Base-by-base conservation (phyloP, 1,140 invertebrate genomes). In the Caenorhabditis inopinata region DNA sequence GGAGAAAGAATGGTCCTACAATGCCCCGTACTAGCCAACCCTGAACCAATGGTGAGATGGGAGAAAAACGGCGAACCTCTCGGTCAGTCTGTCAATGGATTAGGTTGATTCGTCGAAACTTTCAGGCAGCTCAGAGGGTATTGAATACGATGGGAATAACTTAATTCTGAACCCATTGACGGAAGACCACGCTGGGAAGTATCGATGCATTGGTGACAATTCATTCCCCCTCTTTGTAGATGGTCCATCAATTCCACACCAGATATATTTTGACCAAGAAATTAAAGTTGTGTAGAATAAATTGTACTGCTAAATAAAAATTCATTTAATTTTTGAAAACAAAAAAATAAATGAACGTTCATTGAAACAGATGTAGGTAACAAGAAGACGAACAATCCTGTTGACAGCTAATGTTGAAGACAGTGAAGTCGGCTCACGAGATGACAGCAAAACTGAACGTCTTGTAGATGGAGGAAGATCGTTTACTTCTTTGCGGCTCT, bases 401-500 rank as follows among this genome's bases (percentile, higher is more conserved):
- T 18, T 76, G 46, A 53, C 29, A n/a, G n/a, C n/a, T n/a, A 53
- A 21, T 18, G 58, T 38, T 38, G 58, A 68, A 25, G 16, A 49
- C 29, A 48, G 29, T 38, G 18, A 53, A 53, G 32, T n/a, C 21
- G 48, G 48, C 47, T 75, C 46, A 9, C 11, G 7, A 25, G 45
- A 47, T 75, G 42, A 48, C 73, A 32, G 42, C 42, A 75, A 75
- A 46, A 48, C 29, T 48, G 73, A 75, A 46, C 42, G 74, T 45
- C 47, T 75, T 75, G 77, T 12, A 79, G 46, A 25, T 51, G 62
- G 27, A 48, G 77, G 23, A n/a, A 62, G 58, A 5, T 68, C 16
- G 62, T 47, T 29, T 80, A 80, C 73, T 80, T 80, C 79, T 80
- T 80, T 73, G 75, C 62, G 47, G 68, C 68, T 80, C 79, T 80